Base-by-base conservation (phyloP, 2,797 vertebrate species). In the Chaenodraco wilsoni region DNA sequence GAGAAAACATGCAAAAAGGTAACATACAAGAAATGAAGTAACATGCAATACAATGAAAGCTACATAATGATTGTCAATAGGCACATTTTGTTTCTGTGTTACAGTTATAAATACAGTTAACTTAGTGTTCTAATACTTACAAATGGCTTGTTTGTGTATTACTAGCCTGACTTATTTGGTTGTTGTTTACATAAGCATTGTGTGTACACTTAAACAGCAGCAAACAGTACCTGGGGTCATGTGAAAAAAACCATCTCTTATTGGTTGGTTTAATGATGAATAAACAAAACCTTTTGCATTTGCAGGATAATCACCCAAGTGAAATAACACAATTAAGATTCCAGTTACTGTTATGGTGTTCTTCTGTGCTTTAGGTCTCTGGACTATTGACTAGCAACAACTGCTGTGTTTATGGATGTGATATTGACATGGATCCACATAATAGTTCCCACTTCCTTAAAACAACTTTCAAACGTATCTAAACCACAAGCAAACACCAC, bases 81-180 rank as follows among this genome's bases (percentile, higher is more conserved):
- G 83, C 84, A 90, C 79, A 72, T 37, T 57, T 69, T 74, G 46
- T 78, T 79, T 65, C n/a, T 65, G 40, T 17, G 10, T 72, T 90
- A 63, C 70, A 81, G 72, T 83, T 72, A 48, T 3, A 14, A 69
- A 76, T 54, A 60, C 23, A 79, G 27, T 33, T 8, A 37, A 63
- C 2, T n/a, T 12, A n/a, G 9, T 46, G 57, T 54, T 15, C 9
- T 10, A 48, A 69, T 4, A 40, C 13, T 73, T 3, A 65, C 1
- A 19, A 10, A 27, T 72, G 69, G 69, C 64, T 77, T 77, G 6
- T 57, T 15, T 59, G 45, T 68, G n/a, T 77, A 15, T 40, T 33
- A 56, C 3, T 46, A 14, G n/a, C 27, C 5, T 19, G 13, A 63
- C 12, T 5, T 27, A 27, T 27, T 27, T 5, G 27, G 27, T 27